Evolutionary conservation across 2,888 invertebrate species (phyloP), one percentile per base, ranked within the genome.

Genomic region (Amiota communis): DNA sequence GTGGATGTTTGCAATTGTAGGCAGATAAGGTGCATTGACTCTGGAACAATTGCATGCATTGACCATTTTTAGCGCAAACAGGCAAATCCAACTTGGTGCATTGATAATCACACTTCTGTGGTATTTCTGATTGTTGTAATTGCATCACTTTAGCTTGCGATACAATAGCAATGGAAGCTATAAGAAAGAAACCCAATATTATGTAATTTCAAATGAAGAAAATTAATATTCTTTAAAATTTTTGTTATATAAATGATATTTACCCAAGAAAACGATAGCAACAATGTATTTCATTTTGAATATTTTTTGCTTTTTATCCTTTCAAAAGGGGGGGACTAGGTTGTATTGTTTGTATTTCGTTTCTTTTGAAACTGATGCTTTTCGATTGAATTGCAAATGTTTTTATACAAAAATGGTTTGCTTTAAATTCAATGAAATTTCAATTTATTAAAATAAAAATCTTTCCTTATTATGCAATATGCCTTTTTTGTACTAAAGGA

Each of bases 1-100:
- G 80, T 2, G 87, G 82, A 78, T 83, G 81, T 46, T 81, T 80
- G 46, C 87, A 87, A 68, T 87, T 87, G 76, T 87, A 86, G 64
- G 85, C 80, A 15, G 81, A 75, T 80, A 87, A 77, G 47, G 79
- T 79, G 64, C 87, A 87, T 23, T 71, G 72, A 12, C 82, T 84
- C 10, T 80, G 80, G 74, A 86, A 87, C 11, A 77, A 67, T 47
- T 86, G 81, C 48, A 80, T 72, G 70, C 87, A 87, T 59, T 82
- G 86, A 12, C 87, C 87, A 65, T 87, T 87, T 65, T 74, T 76
- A 57, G 79, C 86, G 48, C 87, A 87, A 0, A 82, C 76, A 3
- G 77, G 70, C 0, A 77, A 13, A 57, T 87, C 86, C 6, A 64
- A 71, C 11, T 76, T 70, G 2, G 80, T 76, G 68, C 86, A 87